Evolutionary conservation across 2,888 invertebrate species (phyloP).

Genomic region (Lampropteryx suffumata): DNA sequence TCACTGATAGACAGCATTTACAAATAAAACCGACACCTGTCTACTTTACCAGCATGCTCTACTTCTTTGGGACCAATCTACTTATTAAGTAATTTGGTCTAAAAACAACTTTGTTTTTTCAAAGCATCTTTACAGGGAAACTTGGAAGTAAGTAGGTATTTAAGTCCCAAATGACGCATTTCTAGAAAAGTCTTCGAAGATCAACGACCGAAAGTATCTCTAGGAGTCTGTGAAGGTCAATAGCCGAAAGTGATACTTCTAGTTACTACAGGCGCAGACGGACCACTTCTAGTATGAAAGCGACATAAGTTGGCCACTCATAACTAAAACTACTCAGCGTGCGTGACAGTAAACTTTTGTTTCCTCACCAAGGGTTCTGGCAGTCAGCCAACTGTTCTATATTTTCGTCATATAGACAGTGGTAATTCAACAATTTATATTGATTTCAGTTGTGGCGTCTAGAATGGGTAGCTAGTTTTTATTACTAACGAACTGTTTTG

Average conservation of each 20-base stretch:
- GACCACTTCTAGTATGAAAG: constrained; percentile 1
- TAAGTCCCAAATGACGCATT: too few species aligned
- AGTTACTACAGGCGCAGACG: not conserved
- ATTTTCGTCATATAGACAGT: constrained; percentile 26
- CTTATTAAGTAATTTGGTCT: too few species aligned
- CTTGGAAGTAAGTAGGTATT: too few species aligned
- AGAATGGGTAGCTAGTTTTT: constrained; percentile 14
- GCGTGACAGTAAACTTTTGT: constrained; percentile 32
- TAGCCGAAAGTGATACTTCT: too few species aligned
- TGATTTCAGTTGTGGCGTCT: constrained; percentile 23
- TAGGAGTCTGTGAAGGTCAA: too few species aligned
- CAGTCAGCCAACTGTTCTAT: constrained; percentile 25
- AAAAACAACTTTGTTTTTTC: too few species aligned
- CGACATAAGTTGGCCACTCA: constrained; percentile 17
- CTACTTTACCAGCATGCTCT: too few species aligned
- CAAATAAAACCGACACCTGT: constrained; percentile 1
- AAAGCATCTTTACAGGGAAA: too few species aligned
- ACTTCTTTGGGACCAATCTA: too few species aligned
- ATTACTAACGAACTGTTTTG: constrained; percentile 10
- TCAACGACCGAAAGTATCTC: too few species aligned
- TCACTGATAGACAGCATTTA: not conserved
- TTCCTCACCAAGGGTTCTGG: constrained; percentile 25
- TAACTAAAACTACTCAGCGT: constrained; percentile 29
- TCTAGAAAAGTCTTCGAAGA: too few species aligned
- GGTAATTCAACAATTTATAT: constrained; percentile 28